Base-by-base conservation (phyloP, 2,888 invertebrate genomes). In the Pristionchus mayeri region DNA sequence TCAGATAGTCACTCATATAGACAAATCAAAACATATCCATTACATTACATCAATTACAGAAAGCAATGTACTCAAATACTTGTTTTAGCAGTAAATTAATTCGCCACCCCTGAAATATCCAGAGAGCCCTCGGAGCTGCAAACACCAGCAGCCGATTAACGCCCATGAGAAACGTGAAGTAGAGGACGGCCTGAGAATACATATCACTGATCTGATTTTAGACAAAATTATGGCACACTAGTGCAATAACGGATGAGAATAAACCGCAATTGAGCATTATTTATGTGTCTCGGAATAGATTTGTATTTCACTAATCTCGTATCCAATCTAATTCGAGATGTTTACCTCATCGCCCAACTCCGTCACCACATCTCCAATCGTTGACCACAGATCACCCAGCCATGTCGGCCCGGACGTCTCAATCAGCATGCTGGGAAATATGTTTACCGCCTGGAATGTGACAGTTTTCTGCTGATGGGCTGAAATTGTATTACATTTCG, bases 131-230 rank as follows among this genome's bases (percentile, higher is more conserved):
- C 18, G 81, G 81, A 3, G 57, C 30, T 3, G 48, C 63, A 27
- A 82, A 82, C 0, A 82, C 63, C 6, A 50, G 37, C 0, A 50
- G 13, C 30, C 81, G 60, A 63, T 82, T 82, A 2, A 82, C 60
- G 3, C 52, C 60, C 81, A 82, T 82, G 7, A 82, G 63, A 21
- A 82, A 48, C 16, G 81, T 82, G 63, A 82, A 82, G 81, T 82
- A 82, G 9, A 82, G 63, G 16, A 63, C 63, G 0, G 81, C 81
- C 81, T 82, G 48, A 34, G 13, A 3, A 50, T 50, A 3, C 7
- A 21, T n/a, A 27, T 48, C 48, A 44, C 21, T 52, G 30, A 79
- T 11, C 16, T 11, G 6, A 6, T 63, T 34, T 27, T 16, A 27
- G n/a, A n/a, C n/a, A n/a, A n/a, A n/a, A n/a, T n/a, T n/a, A n/a